Base-by-base conservation (phyloP, 2,888 invertebrate genomes). In the Lochmaea crataegi region DNA sequence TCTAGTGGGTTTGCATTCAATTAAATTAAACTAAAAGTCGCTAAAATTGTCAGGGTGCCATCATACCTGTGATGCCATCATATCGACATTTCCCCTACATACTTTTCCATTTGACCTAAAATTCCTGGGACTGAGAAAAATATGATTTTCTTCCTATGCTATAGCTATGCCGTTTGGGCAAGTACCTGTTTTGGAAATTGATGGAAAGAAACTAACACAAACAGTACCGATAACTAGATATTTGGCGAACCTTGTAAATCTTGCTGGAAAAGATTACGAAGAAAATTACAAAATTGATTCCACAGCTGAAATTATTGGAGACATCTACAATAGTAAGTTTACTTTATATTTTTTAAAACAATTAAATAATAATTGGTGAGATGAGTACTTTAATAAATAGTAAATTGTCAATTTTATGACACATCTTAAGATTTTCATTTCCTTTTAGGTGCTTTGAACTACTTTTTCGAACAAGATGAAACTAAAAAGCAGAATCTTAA, bases 111-210 rank as follows among this genome's bases (percentile, higher is more conserved):
- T 22, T 22, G 22, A 22, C 22, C 2, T 22, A 22, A 22, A 22
- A 22, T 22, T 22, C 22, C 22, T 53, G n/a, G 53, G 12, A 9
- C 9, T 16, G 18, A 3, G 7, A 53, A 11, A 53, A 14, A 16
- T 53, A n/a, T 11, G 1, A 61, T 26, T 32, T 32, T 32, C 26
- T 4, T 4, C 4, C 5, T 32, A 7, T 12, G 42, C 72, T 63
- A 2, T 83, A 91, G 88, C 87, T 68, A 90, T 88, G 86, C 91
- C 91, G 41, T 91, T 90, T 81, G 91, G 91, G 0, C 90, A 90
- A 82, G 83, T 91, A 75, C 92, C 92, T 0, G 84, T 91, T 0
- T 80, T 92, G 68, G 90, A 90, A 83, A 86, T 92, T 2, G 90
- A 91, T 74, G 92, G 91, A 12, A 90, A 91, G 82, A 81, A 85